These are phyloP conservation scores for Strigamia crassipes DNA, from an alignment of 2,888 invertebrate genomes.

Conservation along the genomic window DNA sequence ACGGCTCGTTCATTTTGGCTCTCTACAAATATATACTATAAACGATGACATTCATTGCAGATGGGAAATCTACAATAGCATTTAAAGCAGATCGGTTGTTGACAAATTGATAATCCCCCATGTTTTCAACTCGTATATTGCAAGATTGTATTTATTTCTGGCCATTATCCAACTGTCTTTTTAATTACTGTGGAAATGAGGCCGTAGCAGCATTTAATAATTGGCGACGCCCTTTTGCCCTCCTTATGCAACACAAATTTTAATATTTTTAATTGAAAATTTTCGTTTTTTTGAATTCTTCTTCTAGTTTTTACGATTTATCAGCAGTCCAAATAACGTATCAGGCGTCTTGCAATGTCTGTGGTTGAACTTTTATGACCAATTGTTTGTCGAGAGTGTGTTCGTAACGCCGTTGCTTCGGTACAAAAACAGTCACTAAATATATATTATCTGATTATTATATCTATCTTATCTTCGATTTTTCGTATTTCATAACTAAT, in stretches of 20 bases:
- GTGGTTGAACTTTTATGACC: slow-evolving; percentile 16
- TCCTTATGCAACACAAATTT: neutral
- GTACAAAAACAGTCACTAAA: neutral
- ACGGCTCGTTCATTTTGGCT: too few relatives aligned
- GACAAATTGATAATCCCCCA: neutral
- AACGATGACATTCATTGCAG: too few relatives aligned
- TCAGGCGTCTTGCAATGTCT: neutral
- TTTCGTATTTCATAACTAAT: neutral
- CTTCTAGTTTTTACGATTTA: neutral
- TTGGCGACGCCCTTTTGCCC: slow-evolving; percentile 27
- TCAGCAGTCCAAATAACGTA: neutral
- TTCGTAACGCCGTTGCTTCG: slow-evolving; percentile 26
- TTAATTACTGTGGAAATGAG: slow-evolving; percentile 28
- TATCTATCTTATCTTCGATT: neutral
- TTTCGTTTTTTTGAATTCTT: neutral
- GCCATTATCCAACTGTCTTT: neutral
- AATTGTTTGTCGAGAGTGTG: slow-evolving; percentile 3
- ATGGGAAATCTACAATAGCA: too few relatives aligned
- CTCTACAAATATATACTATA: too few relatives aligned
- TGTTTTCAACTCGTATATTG: slow-evolving; percentile 11
- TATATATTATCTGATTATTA: neutral
- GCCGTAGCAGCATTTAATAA: slow-evolving; percentile 6
- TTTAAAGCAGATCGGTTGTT: slow-evolving; percentile 8
- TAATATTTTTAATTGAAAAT: slow-evolving; percentile 10
- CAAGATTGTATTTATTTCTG: neutral